A percentile compares a stretch with the other conserved stretches of the same genome.
Evolutionary conservation across 1,140 invertebrate species (phyloP).

Genomic region (Macrotrachela quadricornifera): DNA sequence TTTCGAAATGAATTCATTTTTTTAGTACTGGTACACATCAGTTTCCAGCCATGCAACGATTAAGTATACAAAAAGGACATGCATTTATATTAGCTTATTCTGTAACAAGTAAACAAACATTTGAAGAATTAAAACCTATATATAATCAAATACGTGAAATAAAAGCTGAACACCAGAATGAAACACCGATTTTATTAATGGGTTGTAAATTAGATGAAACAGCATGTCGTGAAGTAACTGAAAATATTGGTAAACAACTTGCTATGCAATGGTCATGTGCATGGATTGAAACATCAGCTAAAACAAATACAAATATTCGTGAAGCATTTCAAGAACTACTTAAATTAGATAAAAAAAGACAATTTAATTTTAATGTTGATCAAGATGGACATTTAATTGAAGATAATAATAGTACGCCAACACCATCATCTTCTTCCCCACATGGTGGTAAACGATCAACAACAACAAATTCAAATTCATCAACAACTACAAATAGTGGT

Average conservation of each 20-base stretch:
- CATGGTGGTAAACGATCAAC: too few species aligned
- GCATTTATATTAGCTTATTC: constrained; percentile 36
- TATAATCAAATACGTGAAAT: constrained; percentile 60
- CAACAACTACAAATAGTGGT: too few species aligned
- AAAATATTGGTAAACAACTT: constrained; percentile 57
- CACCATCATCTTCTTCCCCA: too few species aligned
- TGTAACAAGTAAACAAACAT: constrained; percentile 49
- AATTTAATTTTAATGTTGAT: too few species aligned
- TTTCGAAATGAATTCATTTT: too few species aligned
- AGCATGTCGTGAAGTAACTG: constrained; percentile 43
- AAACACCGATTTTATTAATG: constrained; percentile 27
- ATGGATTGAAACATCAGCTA: constrained; percentile 95
- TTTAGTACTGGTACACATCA: constrained; percentile 63
- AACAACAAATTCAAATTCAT: too few species aligned
- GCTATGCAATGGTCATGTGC: constrained; percentile 74
- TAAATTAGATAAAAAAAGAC: constrained; percentile 48
- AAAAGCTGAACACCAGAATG: constrained; percentile 28
- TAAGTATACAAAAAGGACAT: constrained; percentile 78
- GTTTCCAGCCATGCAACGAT: constrained; percentile 96
- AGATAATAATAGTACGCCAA: too few species aligned
- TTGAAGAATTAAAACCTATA: constrained; percentile 87
- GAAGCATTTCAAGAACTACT: constrained; percentile 57
- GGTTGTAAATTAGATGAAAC: constrained; percentile 59
- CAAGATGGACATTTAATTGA: too few species aligned
- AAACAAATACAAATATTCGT: constrained; percentile 94